Conservation (phyloP, 1,140 invertebrate species). For the Platyscapa corneri region DNA sequence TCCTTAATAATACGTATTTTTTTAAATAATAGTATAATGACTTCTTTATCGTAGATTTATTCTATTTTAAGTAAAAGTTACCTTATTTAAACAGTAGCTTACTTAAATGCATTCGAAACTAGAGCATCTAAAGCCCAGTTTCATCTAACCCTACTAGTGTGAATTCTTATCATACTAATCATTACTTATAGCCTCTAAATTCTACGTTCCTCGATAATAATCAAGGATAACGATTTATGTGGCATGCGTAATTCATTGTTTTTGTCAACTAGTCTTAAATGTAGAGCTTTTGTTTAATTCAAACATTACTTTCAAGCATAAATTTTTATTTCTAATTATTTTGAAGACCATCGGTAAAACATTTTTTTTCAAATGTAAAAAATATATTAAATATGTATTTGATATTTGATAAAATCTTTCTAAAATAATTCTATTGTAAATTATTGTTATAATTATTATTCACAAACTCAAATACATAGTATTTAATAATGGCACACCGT, state of each 20-base stretch:
- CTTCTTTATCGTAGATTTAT: not conserved
- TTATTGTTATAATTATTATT: no score
- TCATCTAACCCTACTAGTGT: not conserved
- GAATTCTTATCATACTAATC: constrained; percentile 28
- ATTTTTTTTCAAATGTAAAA: no score
- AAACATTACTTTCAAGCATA: not conserved
- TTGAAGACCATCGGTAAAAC: not conserved
- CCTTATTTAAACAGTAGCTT: not conserved
- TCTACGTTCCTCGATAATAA: not conserved
- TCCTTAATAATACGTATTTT: no score
- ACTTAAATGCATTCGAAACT: constrained; percentile 1
- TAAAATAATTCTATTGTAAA: no score
- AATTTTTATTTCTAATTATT: not conserved
- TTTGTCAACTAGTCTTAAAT: not conserved
- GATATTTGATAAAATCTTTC: no score
- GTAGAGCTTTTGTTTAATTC: not conserved
- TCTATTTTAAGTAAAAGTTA: not conserved
- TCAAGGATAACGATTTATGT: constrained; percentile 12
- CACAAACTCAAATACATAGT: no score
- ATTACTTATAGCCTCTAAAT: constrained; percentile 14
- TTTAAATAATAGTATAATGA: no score
- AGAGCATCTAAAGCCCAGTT: not conserved
- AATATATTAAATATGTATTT: no score
- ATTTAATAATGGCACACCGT: no score
- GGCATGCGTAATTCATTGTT: not conserved